Conservation (phyloP, 2,113 vertebrate genomes). For the Nothoprocta pentlandii region DNA sequence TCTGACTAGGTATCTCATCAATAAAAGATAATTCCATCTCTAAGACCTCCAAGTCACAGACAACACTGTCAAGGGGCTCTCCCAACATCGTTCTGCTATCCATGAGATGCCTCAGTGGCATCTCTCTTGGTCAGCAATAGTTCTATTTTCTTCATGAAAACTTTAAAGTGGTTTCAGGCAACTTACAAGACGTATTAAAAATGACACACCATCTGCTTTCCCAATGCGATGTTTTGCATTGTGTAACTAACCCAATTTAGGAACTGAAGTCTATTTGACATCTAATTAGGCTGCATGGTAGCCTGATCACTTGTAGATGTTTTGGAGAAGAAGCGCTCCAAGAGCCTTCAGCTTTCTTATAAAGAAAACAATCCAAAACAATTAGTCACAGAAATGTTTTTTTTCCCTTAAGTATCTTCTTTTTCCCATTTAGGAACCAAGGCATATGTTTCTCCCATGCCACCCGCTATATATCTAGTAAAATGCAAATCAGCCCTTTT, state of each 20-base stretch:
- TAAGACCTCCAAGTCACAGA: not conserved
- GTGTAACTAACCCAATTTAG: conserved; percentile 67
- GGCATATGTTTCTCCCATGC: conserved; percentile 46
- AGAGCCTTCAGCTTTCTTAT: conserved; percentile 55
- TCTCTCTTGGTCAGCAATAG: conserved; percentile 41
- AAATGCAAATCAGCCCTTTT: conserved; percentile 6
- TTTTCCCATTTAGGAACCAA: conserved; percentile 1
- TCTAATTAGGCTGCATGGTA: conserved; percentile 70
- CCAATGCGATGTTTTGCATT: conserved; percentile 69
- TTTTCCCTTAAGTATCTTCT: conserved; percentile 51
- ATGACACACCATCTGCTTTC: conserved; percentile 67
- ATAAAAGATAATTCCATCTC: not conserved
- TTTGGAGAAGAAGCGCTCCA: conserved; percentile 35
- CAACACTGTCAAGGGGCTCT: not conserved
- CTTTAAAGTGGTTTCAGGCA: conserved; percentile 62
- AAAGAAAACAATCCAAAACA: conserved; percentile 65
- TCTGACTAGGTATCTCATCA: not conserved
- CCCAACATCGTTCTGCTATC: not conserved
- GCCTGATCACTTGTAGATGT: conserved; percentile 61
- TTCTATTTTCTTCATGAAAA: conserved; percentile 57
- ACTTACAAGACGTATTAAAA: conserved; percentile 67
- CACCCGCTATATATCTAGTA: conserved; percentile 46
- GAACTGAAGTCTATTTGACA: conserved; percentile 70
- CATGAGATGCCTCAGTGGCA: not conserved
- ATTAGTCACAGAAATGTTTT: conserved; percentile 61